A percentile compares a stretch with the other conserved stretches of the same genome.
Conservation (phyloP, 2,797 vertebrate species). For the Sebastes hopkinsi region DNA sequence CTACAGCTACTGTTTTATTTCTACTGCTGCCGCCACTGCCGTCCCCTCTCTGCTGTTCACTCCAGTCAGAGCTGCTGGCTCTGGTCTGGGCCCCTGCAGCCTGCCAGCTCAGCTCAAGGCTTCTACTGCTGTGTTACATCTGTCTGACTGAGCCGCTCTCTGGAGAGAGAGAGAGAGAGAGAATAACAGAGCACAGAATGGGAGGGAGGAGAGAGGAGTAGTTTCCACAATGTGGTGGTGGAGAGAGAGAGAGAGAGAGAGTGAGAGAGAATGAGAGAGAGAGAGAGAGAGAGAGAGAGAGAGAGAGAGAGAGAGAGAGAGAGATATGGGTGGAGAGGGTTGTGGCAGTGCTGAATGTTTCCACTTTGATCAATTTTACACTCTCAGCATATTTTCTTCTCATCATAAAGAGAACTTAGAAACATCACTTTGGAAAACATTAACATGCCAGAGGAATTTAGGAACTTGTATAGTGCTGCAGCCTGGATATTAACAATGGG, state of each 20-base stretch:
- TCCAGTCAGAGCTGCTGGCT: conserved; percentile 63
- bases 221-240: neutral
- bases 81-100: conserved; percentile 67
- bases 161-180: conserved; percentile 50
- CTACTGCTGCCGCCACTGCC: neutral
- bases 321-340: conserved; percentile 33
- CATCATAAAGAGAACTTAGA: conserved; percentile 81
- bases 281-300: neutral
- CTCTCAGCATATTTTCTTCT: conserved; percentile 73
- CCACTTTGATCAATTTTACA: conserved; percentile 81
- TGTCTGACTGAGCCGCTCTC: conserved; percentile 84
- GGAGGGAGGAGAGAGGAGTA: conserved; percentile 51
- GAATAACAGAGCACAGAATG: conserved; percentile 19
- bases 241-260: neutral
- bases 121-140: conserved; percentile 88
- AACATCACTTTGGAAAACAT: conserved; percentile 35
- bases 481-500: neutral
- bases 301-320: conserved; percentile 3
- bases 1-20: conserved; percentile 15
- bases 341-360: conserved; percentile 52
- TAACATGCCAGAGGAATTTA: neutral
- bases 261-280: neutral
- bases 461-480: neutral
- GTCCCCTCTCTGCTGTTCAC: conserved; percentile 1
- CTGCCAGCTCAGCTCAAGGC: conserved; percentile 78